A percentile compares a stretch with the other conserved stretches of the same genome.
Conservation (phyloP, 2,113 vertebrate species). For the Lycaon pictus region DNA sequence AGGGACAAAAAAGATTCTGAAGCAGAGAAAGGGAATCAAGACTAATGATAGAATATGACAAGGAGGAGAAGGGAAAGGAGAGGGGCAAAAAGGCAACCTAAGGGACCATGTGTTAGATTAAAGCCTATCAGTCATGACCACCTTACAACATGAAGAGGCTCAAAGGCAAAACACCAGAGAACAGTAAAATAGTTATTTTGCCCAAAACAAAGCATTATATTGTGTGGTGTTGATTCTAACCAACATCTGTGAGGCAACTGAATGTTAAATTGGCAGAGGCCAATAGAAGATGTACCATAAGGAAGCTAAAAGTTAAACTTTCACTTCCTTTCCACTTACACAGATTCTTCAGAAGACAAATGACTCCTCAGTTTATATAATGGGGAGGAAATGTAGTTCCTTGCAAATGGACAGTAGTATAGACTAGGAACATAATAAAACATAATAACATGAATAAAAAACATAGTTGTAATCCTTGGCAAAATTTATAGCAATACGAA, state of each 20-base stretch:
- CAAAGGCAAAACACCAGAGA: not conserved
- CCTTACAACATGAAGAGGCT: not conserved
- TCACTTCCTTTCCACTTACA: not conserved
- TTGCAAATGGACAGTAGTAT: not conserved
- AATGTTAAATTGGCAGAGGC: not conserved
- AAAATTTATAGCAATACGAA: conserved; percentile 40
- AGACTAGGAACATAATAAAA: not conserved
- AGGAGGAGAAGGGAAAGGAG: not conserved
- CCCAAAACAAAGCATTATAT: not conserved
- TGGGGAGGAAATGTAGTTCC: not conserved
- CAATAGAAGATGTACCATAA: not conserved
- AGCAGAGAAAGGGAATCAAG: not conserved
- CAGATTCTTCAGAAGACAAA: not conserved
- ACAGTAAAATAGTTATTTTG: not conserved
- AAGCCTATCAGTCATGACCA: not conserved
- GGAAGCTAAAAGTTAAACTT: not conserved
- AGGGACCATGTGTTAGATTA: not conserved
- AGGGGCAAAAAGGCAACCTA: not conserved
- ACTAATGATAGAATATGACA: not conserved
- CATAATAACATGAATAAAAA: not conserved
- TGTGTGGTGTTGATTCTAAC: not conserved
- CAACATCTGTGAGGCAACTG: not conserved
- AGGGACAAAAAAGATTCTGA: not conserved
- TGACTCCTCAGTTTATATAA: not conserved
- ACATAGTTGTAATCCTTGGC: not conserved